Percentiles rank a stretch among this genome's conserved stretches.
These are phyloP conservation scores for Pelodiscus sinensis DNA, from an alignment of 2,113 vertebrate genomes.

Conservation along the genomic window DNA sequence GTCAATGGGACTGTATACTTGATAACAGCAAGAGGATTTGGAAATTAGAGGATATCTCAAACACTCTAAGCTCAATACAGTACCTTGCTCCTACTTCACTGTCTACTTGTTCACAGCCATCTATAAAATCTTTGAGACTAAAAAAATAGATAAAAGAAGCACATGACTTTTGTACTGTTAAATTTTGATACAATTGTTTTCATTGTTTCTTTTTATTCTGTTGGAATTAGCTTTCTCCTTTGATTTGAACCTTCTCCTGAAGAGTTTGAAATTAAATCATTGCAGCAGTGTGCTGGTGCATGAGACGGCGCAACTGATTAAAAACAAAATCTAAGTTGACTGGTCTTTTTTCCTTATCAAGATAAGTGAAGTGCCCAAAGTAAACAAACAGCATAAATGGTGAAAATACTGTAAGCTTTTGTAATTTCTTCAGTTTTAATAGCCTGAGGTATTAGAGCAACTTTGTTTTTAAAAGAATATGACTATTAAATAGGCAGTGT, in stretches of 20 bases:
- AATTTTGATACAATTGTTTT: not conserved
- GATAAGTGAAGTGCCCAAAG: not conserved
- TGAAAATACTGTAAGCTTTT: not conserved
- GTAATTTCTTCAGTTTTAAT: conserved; percentile 8
- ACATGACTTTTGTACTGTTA: not conserved
- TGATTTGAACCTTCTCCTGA: conserved; percentile 19
- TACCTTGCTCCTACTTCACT: not conserved
- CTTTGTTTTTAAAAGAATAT: conserved; percentile 58
- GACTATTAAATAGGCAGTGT: conserved; percentile 64
- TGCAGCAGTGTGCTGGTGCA: not conserved
- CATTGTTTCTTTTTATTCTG: not conserved
- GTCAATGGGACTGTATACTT: not conserved
- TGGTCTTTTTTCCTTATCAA: not conserved
- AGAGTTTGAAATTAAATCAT: conserved; percentile 13
- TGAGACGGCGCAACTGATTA: not conserved
- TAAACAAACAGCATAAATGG: not conserved
- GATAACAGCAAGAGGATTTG: not conserved
- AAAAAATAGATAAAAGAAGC: not conserved
- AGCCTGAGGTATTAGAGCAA: conserved; percentile 60
- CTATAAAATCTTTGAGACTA: not conserved
- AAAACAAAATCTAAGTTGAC: not conserved
- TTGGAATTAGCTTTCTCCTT: conserved; percentile 17
- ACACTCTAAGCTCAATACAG: not conserved
- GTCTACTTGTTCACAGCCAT: not conserved
- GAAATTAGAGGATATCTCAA: not conserved